These are phyloP conservation scores for Apodemia duryi DNA, from an alignment of 2,888 invertebrate genomes.

Conservation along the genomic window DNA sequence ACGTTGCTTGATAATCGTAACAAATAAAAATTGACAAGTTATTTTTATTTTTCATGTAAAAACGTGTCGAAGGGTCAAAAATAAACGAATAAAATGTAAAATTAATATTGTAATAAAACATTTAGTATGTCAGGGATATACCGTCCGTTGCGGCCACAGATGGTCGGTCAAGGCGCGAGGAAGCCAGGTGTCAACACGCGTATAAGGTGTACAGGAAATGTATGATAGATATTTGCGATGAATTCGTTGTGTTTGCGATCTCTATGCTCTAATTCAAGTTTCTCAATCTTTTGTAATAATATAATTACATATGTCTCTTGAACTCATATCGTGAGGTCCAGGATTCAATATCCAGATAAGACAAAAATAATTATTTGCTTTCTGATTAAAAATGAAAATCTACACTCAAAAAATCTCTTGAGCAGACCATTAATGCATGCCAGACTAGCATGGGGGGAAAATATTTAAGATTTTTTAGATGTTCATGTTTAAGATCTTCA, in stretches of 20 bases:
- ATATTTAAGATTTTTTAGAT: too few relatives aligned
- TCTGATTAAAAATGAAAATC: too few relatives aligned
- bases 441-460: too few relatives aligned
- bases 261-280: conserved; percentile 16
- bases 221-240: conserved; percentile 21
- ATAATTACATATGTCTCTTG: too few relatives aligned
- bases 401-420: too few relatives aligned
- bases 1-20: too few relatives aligned
- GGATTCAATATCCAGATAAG: too few relatives aligned
- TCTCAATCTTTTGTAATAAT: neutral
- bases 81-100: conserved; percentile 7
- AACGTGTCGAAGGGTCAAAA: neutral
- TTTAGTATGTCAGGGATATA: conserved; percentile 15
- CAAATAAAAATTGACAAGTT: neutral
- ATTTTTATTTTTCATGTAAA: neutral
- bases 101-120: conserved; percentile 14
- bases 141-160: conserved; percentile 21
- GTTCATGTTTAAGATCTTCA: too few relatives aligned
- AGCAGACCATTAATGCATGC: too few relatives aligned
- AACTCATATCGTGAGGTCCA: too few relatives aligned
- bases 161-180: conserved; percentile 31
- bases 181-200: conserved; percentile 33
- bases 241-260: conserved; percentile 9
- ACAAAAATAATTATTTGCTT: too few relatives aligned
- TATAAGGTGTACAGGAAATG: conserved; percentile 33